Conservation (phyloP, 2,113 vertebrate species). For the Elephas maximus region DNA sequence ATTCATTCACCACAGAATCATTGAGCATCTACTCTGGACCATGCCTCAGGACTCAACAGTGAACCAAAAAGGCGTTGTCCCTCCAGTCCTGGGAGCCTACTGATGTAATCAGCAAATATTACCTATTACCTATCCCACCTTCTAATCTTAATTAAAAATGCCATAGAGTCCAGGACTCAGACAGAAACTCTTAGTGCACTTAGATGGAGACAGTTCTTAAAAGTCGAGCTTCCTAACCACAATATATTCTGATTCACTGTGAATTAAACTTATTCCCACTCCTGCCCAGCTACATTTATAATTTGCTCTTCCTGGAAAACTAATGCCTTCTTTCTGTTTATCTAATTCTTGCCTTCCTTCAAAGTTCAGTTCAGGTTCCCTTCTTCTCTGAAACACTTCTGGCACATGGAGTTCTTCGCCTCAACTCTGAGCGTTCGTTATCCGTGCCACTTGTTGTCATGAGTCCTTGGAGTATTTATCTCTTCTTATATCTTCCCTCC, state of each 20-base stretch:
- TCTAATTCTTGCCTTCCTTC: slow-evolving; percentile 26
- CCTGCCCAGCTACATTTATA: neutral
- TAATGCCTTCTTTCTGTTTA: slow-evolving; percentile 19
- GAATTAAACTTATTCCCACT: neutral
- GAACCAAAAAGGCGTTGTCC: neutral
- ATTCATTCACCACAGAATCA: neutral
- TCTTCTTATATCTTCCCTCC: neutral
- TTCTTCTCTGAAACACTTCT: neutral
- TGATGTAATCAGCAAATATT: neutral
- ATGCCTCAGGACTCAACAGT: neutral
- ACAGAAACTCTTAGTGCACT: neutral
- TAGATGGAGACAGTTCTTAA: neutral
- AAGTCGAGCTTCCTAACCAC: neutral
- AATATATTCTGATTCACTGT: neutral
- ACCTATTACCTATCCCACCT: neutral
- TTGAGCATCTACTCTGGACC: neutral
- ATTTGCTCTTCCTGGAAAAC: neutral
- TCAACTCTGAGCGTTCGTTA: neutral
- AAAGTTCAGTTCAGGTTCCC: neutral
- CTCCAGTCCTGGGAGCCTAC: no score
- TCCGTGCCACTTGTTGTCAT: neutral
- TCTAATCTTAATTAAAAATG: slow-evolving; percentile 1
- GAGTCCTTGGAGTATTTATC: neutral
- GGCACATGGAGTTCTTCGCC: neutral
- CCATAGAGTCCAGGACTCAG: neutral